Conservation (phyloP, 1,140 invertebrate genomes). For the Metopolophium dirhodum region DNA sequence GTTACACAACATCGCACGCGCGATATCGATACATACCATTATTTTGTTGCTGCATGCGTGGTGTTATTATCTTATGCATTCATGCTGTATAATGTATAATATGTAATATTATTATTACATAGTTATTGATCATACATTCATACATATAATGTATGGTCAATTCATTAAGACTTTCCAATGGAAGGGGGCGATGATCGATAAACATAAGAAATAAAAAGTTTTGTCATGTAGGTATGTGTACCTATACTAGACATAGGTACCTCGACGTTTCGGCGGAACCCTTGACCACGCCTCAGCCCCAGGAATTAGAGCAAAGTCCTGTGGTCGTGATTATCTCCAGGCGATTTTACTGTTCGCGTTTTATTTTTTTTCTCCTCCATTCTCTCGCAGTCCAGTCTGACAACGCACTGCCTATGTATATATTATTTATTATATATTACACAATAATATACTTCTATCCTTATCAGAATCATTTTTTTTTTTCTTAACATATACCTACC, state of each 20-base stretch:
- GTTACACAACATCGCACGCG: neutral
- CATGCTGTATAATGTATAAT: neutral
- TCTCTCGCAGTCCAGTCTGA: neutral
- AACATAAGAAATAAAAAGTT: conserved; percentile 17
- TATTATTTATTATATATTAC: neutral
- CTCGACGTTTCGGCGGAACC: conserved; percentile 32
- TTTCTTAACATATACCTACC: neutral
- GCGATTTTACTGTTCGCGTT: neutral
- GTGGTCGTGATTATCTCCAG: conserved; percentile 40
- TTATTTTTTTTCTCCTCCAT: conserved; percentile 24
- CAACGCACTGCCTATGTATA: too few species aligned
- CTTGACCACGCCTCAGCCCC: conserved; percentile 53
- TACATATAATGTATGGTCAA: neutral
- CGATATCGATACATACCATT: neutral
- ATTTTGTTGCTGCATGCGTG: neutral
- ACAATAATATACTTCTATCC: neutral
- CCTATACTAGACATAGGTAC: neutral
- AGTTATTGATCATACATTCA: neutral
- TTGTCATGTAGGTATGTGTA: neutral
- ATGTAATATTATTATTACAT: neutral
- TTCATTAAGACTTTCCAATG: conserved; percentile 36
- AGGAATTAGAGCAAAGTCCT: conserved; percentile 52
- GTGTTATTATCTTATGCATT: neutral
- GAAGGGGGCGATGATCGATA: neutral
- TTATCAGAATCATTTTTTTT: neutral